Evolutionary conservation across 2,888 invertebrate genomes (phyloP).

Genomic region (Fabriciana adippe): DNA sequence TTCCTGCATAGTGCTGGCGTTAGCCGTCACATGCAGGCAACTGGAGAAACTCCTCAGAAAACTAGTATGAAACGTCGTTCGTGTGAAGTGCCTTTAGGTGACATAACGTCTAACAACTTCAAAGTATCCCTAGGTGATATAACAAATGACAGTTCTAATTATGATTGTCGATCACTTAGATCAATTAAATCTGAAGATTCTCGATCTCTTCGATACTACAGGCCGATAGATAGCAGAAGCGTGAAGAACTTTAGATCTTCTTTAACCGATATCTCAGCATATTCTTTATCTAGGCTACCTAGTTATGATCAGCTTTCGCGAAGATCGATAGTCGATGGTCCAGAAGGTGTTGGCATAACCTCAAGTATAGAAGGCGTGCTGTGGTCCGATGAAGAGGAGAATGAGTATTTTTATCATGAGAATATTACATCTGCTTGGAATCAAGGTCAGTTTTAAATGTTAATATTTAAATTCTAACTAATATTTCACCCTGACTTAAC

Average conservation of each 20-base stretch:
- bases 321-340: constrained; percentile 69
- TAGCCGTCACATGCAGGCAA: constrained; percentile 76
- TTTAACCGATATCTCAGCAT: constrained; percentile 62
- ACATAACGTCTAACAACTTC: constrained; percentile 73
- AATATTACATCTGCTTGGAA: constrained; percentile 77
- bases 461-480: neutral
- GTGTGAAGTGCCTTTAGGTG: constrained; percentile 75
- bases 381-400: constrained; percentile 81
- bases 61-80: constrained; percentile 76
- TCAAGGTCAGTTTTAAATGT: constrained; percentile 63
- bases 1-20: constrained; percentile 76
- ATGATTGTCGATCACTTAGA: constrained; percentile 66
- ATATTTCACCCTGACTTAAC: too few species aligned
- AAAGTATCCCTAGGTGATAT: constrained; percentile 75
- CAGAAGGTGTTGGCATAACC: constrained; percentile 66
- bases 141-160: constrained; percentile 61
- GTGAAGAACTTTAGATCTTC: constrained; percentile 75
- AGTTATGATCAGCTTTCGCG: constrained; percentile 76
- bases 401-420: constrained; percentile 78
- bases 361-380: constrained; percentile 79
- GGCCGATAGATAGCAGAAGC: constrained; percentile 73
- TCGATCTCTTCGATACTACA: constrained; percentile 60
- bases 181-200: constrained; percentile 70
- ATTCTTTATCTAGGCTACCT: constrained; percentile 65
- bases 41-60: constrained; percentile 75